phyloP scores from a whole-genome alignment of 2,113 vertebrate species.

The Nansenia antarctica region DNA sequence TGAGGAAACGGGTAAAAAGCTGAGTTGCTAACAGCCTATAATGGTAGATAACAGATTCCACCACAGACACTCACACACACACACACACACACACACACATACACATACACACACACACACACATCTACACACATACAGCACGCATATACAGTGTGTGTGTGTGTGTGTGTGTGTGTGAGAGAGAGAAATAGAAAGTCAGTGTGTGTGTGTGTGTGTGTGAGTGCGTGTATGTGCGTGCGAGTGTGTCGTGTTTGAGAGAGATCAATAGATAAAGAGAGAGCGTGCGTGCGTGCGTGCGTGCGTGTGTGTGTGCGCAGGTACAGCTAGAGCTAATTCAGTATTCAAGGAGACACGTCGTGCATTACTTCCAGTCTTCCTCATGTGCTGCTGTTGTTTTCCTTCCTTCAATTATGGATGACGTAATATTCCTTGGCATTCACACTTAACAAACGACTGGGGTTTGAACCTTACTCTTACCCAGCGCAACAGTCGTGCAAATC shows the following conservation, averaged over 20 bases:
- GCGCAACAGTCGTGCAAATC: not conserved
- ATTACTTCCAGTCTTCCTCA: not conserved
- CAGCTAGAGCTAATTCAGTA: not conserved
- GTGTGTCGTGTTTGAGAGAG: not conserved
- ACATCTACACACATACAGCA: too few relatives aligned
- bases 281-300: not conserved
- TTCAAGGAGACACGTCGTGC: not conserved
- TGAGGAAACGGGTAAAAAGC: too few relatives aligned
- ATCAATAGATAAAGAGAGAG: not conserved
- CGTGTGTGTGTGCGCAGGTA: not conserved
- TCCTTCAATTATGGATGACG: not conserved
- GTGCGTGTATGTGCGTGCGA: not conserved
- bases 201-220: not conserved
- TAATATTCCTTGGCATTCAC: slow-evolving; percentile 2
- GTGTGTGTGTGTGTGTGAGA: too few relatives aligned
- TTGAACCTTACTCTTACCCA: not conserved
- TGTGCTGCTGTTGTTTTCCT: not conserved
- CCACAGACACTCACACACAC: too few relatives aligned
- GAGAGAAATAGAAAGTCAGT: too few relatives aligned
- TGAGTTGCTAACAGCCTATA: too few relatives aligned
- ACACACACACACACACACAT: too few relatives aligned
- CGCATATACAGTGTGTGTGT: too few relatives aligned
- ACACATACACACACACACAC: too few relatives aligned
- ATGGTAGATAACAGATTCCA: too few relatives aligned
- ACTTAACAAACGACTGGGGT: not conserved